Percentiles rank a stretch among this genome's conserved stretches.
These are phyloP conservation scores for Eupithecia exiguata DNA, from an alignment of 2,888 invertebrate genomes.

Conservation along the genomic window DNA sequence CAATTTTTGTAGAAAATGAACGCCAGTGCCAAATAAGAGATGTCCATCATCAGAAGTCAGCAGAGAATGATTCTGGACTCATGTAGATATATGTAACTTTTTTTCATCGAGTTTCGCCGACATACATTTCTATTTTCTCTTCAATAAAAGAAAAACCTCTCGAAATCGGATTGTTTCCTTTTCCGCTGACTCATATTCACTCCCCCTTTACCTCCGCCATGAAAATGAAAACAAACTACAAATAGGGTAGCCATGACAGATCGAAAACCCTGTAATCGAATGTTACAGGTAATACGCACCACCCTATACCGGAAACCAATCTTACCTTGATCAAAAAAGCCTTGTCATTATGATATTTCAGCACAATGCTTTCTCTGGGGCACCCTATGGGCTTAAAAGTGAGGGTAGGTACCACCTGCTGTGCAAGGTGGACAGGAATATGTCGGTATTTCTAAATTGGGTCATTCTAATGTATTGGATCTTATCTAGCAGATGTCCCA, in stretches of 20 bases:
- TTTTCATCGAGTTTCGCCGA: background rate
- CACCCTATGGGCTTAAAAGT: conserved; percentile 32
- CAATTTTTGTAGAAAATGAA: background rate
- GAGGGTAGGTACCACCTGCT: conserved; percentile 43
- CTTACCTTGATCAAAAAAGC: conserved; percentile 54
- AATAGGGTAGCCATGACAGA: conserved; percentile 30
- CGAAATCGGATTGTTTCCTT: conserved; percentile 8
- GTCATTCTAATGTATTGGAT: conserved; percentile 12
- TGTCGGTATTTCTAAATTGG: conserved; percentile 16
- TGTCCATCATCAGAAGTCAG: background rate
- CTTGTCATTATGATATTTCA: conserved; percentile 58
- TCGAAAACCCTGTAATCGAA: conserved; percentile 36
- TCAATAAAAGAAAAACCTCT: conserved; percentile 7
- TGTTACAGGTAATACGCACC: conserved; percentile 28
- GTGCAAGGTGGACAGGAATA: conserved; percentile 22
- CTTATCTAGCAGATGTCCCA: conserved; percentile 11
- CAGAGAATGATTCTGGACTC: background rate
- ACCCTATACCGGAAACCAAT: conserved; percentile 44
- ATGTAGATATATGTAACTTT: background rate
- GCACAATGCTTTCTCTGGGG: conserved; percentile 51
- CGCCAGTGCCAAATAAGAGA: background rate
- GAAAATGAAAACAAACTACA: conserved; percentile 32
- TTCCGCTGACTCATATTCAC: conserved; percentile 9
- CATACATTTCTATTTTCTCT: background rate
- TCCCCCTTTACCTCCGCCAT: conserved; percentile 9